Percentiles rank a stretch among this genome's conserved stretches.
These are phyloP conservation scores for Patiria miniata DNA, from an alignment of 35 echinoderm and acorn worm genomes.

Conservation along the genomic window DNA sequence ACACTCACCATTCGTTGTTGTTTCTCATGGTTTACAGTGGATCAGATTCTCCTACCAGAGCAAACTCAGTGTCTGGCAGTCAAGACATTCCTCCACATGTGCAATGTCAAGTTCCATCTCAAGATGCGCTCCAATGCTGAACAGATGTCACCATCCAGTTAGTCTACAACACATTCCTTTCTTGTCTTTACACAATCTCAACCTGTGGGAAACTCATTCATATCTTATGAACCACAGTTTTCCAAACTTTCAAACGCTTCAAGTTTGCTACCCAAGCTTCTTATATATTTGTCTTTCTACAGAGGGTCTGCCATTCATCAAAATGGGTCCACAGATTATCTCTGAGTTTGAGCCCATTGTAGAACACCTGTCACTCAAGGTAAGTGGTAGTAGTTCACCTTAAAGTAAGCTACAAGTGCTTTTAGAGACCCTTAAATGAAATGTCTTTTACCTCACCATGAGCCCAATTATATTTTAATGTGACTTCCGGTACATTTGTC, in stretches of 20 bases:
- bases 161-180: background rate
- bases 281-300: background rate
- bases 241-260: no score
- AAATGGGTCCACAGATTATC: constrained; percentile 77
- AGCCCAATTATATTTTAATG: no score
- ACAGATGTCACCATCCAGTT: constrained; percentile 96
- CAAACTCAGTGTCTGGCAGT: constrained; percentile 86
- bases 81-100: constrained; percentile 87
- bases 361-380: constrained; percentile 74
- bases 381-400: no score
- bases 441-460: no score
- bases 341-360: constrained; percentile 97
- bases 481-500: no score
- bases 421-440: no score
- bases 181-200: background rate
- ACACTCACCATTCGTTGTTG: background rate
- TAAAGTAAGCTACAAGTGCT: no score
- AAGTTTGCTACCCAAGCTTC: no score
- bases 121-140: constrained; percentile 76
- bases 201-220: no score
- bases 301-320: constrained; percentile 95
- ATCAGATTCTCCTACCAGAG: constrained; percentile 89
- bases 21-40: constrained; percentile 41
- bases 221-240: no score
- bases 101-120: constrained; percentile 58